Evolutionary conservation across 1,140 invertebrate species (phyloP), one percentile per base, ranked within the genome.

Genomic region (Brachionus paranguensis): DNA sequence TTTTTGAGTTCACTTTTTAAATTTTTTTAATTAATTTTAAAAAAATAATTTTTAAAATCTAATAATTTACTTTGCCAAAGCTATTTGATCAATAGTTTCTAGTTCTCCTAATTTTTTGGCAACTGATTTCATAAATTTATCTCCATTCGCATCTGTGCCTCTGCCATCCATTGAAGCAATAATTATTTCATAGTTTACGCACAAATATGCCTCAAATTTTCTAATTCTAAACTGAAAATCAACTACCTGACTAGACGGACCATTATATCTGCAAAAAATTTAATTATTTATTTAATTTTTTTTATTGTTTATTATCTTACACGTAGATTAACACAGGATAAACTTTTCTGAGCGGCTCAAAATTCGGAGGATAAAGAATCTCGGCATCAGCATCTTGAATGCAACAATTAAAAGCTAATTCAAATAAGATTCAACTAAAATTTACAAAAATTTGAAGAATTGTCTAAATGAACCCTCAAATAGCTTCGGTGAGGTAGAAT

Each of bases 321-420:
- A 84, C 81, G n/a, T 72, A 84, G 17, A 84, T 65, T 50, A 84
- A n/a, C 0, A 84, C 81, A 29, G 81, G 81, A 55, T 84, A 84
- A 5, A 70, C 37, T 47, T 45, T 64, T 81, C 60, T 24, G 5
- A 45, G 24, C 45, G 53, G 53, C 41, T 81, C 41, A 12, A 64
- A 81, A 64, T 47, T 81, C 45, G 78, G 78, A 41, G 78, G 78
- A 47, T 81, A 81, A 0, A 81, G 27, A 37, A 81, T 65, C 37
- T 81, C 78, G 64, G 78, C 78, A 68, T 81, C 78, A 64, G 78
- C 64, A 27, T 60, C 78, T 81, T 81, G 6, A 68, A 41, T 64
- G 24, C 2, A 20, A 14, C 17, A 78, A 20, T 5, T 72, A 17
- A 17, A 55, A 55, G 7, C 53, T 55, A 55, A 24, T 55, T 33